Evolutionary conservation across 37 sponge, comb jelly and placozoan genomes (phyloP), one percentile per base, ranked within the genome.

Genomic region (Axinella damicornis): DNA sequence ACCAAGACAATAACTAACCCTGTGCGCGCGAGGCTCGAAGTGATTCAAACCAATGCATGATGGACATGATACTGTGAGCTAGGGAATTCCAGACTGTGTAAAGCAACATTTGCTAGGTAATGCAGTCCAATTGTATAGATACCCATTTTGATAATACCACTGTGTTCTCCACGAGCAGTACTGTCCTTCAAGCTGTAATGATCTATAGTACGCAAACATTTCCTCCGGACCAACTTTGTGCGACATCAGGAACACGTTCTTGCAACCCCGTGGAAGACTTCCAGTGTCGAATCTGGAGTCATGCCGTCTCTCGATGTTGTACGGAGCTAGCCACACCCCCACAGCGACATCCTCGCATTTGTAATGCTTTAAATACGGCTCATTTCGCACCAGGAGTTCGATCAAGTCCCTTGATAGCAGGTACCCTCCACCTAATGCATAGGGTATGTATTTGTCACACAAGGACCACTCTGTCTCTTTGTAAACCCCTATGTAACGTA

Each of bases 331-430:
- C 91, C 91, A 90, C 9, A 77, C 77, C 17, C 91, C 91, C 27
- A 90, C 54, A 13, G 91, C 74, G 0, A 85, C 91, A 80, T 90
- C 91, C 36, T 90, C 91, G 41, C 73, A 72, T 14, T n/a, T 78
- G 57, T 76, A 90, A 2, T 38, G 67, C 52, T 68, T 54, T 31
- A 90, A 55, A 24, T 65, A 37, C 11, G 56, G 52, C 12, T 57
- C 73, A 46, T 90, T 90, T 32, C 2, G 13, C 0, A 61, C 77
- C 16, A 90, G 18, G 1, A 85, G 46, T 53, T 63, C 56, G 0
- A 85, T 78, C 37, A 90, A 35, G 41, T 85, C 86, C 17, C 39
- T 39, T 20, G 81, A 74, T 0, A 90, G 68, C 5, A 90, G 64
- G 40, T 90, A 90, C 13, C 80, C 86, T 25, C 91, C 91, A 52